Percentiles rank a stretch among this genome's conserved stretches.
Conservation (phyloP, 2,113 vertebrate species). For the Vimba vimba region DNA sequence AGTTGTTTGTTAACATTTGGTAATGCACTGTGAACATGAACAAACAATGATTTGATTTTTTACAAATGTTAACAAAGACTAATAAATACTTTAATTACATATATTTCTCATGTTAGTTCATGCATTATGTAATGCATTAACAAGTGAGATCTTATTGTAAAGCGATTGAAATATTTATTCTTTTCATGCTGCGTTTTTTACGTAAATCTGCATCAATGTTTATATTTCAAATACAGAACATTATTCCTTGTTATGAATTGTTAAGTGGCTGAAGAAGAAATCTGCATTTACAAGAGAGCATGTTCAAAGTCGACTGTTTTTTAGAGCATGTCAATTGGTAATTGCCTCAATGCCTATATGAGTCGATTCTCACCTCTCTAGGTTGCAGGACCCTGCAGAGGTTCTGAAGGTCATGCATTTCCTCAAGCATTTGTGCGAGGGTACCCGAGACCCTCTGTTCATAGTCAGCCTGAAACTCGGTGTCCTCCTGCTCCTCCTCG, state of each 20-base stretch:
- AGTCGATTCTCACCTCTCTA: slow-evolving; percentile 79
- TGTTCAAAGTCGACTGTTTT: no score
- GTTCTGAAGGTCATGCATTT: slow-evolving; percentile 84
- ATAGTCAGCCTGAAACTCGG: slow-evolving; percentile 68
- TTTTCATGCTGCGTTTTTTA: neutral
- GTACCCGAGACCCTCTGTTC: slow-evolving; percentile 80
- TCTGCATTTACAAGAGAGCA: neutral
- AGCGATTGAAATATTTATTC: neutral
- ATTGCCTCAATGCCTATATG: neutral
- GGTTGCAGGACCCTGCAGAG: slow-evolving; percentile 87
- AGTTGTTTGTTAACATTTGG: no score
- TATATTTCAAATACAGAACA: neutral
- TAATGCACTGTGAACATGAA: no score
- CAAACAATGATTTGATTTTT: no score
- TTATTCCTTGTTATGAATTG: neutral
- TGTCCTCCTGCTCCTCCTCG: slow-evolving; percentile 60
- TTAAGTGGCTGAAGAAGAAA: neutral
- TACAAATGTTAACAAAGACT: no score
- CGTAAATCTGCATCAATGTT: neutral
- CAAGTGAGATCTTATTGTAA: no score
- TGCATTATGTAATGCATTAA: no score
- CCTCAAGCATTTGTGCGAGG: slow-evolving; percentile 80
- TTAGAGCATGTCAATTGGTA: neutral
- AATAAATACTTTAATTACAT: no score
- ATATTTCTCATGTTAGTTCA: no score